Evolutionary conservation across 2,113 vertebrate genomes (phyloP), one percentile per base, ranked within the genome.

Genomic region (Xerus inauris): DNA sequence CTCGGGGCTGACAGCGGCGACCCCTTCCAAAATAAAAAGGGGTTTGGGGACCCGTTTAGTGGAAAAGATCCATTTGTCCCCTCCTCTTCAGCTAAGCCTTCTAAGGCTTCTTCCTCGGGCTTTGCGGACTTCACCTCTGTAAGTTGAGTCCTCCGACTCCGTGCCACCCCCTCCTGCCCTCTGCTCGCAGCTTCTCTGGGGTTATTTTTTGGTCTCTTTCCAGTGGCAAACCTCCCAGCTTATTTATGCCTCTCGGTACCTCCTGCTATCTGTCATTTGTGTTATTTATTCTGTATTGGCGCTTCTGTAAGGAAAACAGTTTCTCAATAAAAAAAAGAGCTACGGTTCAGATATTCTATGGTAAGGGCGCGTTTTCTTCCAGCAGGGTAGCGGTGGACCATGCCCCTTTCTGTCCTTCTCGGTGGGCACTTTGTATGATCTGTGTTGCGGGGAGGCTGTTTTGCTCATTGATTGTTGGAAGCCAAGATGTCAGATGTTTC

Each of bases 1-100:
- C 99, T 99, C 24, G 98, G 98, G 97, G 98, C 99, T 85, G 99
- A 99, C 82, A 98, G 97, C 96, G 98, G 98, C 67, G 99, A 99
- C 98, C 99, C 98, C 1, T 99, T 99, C 98, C 99, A 99, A 98
- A 99, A 98, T 98, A 99, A 99, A 99, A 99, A 99, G 98, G 99
- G 99, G 95, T 99, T 99, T 96, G 99, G 99, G 98, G 99, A 99
- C 98, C 99, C 99, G 6, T 99, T 99, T 99, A 99, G 99, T 96
- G 99, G 99, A 98, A 99, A 99, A 99, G 99, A 99, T 97, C 99
- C 99, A 77, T 99, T 99, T 97, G 99, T 99, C 97, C 98, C 99
- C 94, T 98, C 99, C 95, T 99, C 99, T 98, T 98, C 99, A 99
- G 99, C 99, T 99, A 99, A 99, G 98, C 98, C 98, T 98, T 96